phyloP scores from a whole-genome alignment of 2,888 invertebrate genomes.

The Nesidiocoris tenuis region DNA sequence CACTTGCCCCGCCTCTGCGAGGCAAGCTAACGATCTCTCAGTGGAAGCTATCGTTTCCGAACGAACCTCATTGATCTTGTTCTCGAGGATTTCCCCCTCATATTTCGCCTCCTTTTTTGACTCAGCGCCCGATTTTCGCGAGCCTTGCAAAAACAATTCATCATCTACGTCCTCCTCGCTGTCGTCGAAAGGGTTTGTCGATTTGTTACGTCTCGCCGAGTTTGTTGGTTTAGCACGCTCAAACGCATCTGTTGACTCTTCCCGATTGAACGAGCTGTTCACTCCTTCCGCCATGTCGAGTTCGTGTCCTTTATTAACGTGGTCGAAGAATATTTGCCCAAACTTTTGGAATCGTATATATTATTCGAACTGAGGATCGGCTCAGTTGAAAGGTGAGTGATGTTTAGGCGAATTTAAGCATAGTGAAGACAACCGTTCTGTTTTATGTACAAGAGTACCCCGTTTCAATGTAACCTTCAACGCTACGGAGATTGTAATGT shows the following conservation, averaged over 20 bases:
- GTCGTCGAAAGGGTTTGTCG: constrained; percentile 23
- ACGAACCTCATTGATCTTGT: not conserved
- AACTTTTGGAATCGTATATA: too few relatives aligned
- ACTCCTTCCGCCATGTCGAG: not conserved
- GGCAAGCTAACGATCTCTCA: constrained; percentile 11
- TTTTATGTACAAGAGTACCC: too few relatives aligned
- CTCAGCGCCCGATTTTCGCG: not conserved
- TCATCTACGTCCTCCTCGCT: constrained; percentile 16
- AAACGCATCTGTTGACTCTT: not conserved
- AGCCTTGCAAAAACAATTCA: not conserved
- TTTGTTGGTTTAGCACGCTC: not conserved
- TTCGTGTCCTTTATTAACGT: not conserved
- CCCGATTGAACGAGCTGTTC: not conserved
- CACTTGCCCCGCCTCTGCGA: constrained; percentile 16
- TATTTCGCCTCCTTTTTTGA: too few relatives aligned
- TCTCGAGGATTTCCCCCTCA: too few relatives aligned
- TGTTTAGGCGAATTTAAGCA: too few relatives aligned
- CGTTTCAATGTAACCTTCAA: too few relatives aligned
- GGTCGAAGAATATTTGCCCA: too few relatives aligned
- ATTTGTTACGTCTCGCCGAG: not conserved
- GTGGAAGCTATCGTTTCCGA: constrained; percentile 21
- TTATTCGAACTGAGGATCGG: too few relatives aligned
- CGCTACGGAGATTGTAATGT: too few relatives aligned
- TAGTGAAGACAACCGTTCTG: too few relatives aligned
- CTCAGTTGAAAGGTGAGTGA: too few relatives aligned